phyloP scores from a whole-genome alignment of 2,888 invertebrate species.

The Acanthococcus lagerstroemiae region DNA sequence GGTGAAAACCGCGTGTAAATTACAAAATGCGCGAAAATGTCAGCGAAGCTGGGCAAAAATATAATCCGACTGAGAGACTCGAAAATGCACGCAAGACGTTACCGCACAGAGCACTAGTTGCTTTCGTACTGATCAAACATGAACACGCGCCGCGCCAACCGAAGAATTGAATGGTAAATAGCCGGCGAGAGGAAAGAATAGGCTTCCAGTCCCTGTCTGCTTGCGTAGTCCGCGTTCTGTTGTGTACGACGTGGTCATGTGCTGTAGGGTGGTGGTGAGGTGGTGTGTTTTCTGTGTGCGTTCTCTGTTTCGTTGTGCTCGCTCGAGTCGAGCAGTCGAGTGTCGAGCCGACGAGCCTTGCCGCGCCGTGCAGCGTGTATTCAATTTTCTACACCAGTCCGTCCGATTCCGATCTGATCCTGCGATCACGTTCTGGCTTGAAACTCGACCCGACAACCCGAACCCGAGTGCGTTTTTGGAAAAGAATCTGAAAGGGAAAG shows the following conservation, averaged over 20 bases:
- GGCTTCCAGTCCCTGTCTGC: slow-evolving; percentile 1
- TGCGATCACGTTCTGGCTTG: too few relatives aligned
- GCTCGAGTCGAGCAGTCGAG: not conserved
- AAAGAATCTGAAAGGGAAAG: too few relatives aligned
- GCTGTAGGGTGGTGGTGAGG: not conserved
- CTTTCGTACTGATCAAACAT: slow-evolving; percentile 15
- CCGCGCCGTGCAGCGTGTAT: too few relatives aligned
- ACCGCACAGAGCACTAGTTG: slow-evolving; percentile 23
- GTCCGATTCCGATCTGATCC: too few relatives aligned
- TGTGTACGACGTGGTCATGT: not conserved
- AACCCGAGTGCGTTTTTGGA: too few relatives aligned
- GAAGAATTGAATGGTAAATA: slow-evolving; percentile 12
- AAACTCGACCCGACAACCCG: too few relatives aligned
- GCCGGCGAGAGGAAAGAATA: slow-evolving; percentile 5
- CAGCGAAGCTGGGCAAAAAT: not conserved
- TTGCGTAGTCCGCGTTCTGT: not conserved
- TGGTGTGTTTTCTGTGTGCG: not conserved
- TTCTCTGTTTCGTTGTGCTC: not conserved
- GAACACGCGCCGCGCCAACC: slow-evolving; percentile 7
- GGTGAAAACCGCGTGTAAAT: not conserved
- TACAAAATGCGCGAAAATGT: slow-evolving; percentile 4
- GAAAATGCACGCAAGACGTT: not conserved
- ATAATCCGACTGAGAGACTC: not conserved
- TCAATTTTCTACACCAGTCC: too few relatives aligned
- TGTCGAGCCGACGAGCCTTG: too few relatives aligned